Percentiles rank a stretch among this genome's conserved stretches.
phyloP scores from a whole-genome alignment of 1,140 invertebrate species.

The Drosophila dunni region DNA sequence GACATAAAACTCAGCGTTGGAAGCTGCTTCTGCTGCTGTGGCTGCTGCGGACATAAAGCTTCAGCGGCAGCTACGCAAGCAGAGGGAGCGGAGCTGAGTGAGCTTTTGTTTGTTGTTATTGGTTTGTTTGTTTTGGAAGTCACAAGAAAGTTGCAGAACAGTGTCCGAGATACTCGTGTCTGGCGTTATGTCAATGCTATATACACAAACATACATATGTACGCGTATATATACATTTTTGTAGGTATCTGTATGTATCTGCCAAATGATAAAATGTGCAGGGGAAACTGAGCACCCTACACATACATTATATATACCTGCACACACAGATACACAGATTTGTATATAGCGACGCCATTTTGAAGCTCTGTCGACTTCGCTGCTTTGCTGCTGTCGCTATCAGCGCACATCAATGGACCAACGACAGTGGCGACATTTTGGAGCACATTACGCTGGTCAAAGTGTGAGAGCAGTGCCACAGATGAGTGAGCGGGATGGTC shows the following conservation, averaged over 20 bases:
- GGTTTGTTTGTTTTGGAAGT: conserved; percentile 61
- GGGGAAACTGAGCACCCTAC: conserved; percentile 13
- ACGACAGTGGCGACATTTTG: conserved; percentile 79
- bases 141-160: conserved; percentile 72
- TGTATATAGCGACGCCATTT: conserved; percentile 65
- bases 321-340: conserved; percentile 4
- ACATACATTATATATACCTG: not conserved
- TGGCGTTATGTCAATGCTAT: conserved; percentile 29
- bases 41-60: conserved; percentile 15
- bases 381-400: conserved; percentile 54
- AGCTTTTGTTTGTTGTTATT: conserved; percentile 43
- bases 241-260: conserved; percentile 43
- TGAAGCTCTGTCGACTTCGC: conserved; percentile 46
- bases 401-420: conserved; percentile 82
- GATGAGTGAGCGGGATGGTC: conserved; percentile 58
- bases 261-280: conserved; percentile 52
- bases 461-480: conserved; percentile 58
- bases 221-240: conserved; percentile 4
- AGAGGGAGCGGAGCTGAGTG: conserved; percentile 28
- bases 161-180: conserved; percentile 29
- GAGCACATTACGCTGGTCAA: conserved; percentile 75
- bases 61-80: conserved; percentile 15
- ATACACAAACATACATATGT: not conserved
- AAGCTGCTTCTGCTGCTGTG: conserved; percentile 62
- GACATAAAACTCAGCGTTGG: conserved; percentile 76